Base-by-base conservation (phyloP, 2,113 vertebrate genomes). In the Gallinago jamesoni region DNA sequence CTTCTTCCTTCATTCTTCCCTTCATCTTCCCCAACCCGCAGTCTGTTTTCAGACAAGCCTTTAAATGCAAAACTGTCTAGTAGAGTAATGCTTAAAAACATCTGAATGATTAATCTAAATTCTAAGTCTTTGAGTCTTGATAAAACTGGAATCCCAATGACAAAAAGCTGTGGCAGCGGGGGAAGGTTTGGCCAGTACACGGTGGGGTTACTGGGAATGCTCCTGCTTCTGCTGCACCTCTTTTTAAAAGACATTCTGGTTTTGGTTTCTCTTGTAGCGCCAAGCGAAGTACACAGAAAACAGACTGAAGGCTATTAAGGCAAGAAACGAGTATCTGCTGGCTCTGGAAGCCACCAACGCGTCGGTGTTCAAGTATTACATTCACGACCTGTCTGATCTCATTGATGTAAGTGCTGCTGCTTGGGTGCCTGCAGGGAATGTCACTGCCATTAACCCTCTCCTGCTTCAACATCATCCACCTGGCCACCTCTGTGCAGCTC, bases 311-410 rank as follows among this genome's bases (percentile, higher is more conserved):
- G 99, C 99, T 66, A 99, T 99, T 80, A 99, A 99, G 97, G 99
- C 99, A 68, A 98, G 99, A 87, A 99, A 99, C 20, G 99, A 99
- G 89, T 99, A 99, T 96, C 98, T 99, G 86, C 98, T 99, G 17
- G 99, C 99, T 62, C 98, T 99, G 87, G 99, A 99, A 94, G 99
- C 99, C 62, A 99, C 99, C 97, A 99, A 99, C 57, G 98, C 98
- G 19, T 99, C 99, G 8, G 99, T 99, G 94, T 99, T 99, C 98
- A 99, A 99, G 98, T 99, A 99, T 97, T 99, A 99, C 97, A 99
- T 99, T 97, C 99, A 99, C 1, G 99, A 99, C 98, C 98, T 99
- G 94, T 99, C 99, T 41, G 99, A 99, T 98, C 99, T 99, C 97
- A 99, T 99, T 92, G 98, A 99, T 97, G 99, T 99, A 98, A 99